phyloP scores from a whole-genome alignment of 2,888 invertebrate species.

The Theretra japonica region DNA sequence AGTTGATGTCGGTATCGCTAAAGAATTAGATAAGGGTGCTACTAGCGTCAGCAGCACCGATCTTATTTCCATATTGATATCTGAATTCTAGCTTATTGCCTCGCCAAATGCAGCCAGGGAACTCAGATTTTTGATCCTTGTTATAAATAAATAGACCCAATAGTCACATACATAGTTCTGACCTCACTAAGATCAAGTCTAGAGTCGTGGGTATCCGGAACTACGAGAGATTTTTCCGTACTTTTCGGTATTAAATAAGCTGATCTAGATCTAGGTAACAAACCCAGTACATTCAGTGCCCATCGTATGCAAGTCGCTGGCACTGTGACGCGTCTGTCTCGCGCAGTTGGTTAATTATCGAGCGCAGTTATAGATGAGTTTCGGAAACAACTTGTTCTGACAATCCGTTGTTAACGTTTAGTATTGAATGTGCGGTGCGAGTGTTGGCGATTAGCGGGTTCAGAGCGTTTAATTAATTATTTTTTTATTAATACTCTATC shows the following conservation, averaged over 20 bases:
- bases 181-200: not conserved
- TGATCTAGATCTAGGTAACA: not conserved
- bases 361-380: constrained; percentile 23
- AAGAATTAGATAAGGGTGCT: no score
- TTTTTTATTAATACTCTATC: not conserved
- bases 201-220: not conserved
- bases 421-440: not conserved
- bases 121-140: no score
- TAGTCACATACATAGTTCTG: no score
- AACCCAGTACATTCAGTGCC: not conserved
- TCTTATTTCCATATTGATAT: no score
- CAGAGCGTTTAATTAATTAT: not conserved
- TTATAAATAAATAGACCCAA: no score
- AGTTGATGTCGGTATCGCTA: no score
- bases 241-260: not conserved
- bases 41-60: no score
- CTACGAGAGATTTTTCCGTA: not conserved
- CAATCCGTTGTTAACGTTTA: constrained; percentile 21
- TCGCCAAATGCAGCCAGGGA: no score
- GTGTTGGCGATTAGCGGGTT: not conserved
- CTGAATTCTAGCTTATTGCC: no score
- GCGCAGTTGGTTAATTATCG: constrained; percentile 28
- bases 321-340: not conserved
- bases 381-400: constrained; percentile 26
- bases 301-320: not conserved